Percentiles rank a stretch among this genome's conserved stretches.
Evolutionary conservation across 2,797 vertebrate genomes (phyloP).

Genomic region (Cephalopachus bancanus): DNA sequence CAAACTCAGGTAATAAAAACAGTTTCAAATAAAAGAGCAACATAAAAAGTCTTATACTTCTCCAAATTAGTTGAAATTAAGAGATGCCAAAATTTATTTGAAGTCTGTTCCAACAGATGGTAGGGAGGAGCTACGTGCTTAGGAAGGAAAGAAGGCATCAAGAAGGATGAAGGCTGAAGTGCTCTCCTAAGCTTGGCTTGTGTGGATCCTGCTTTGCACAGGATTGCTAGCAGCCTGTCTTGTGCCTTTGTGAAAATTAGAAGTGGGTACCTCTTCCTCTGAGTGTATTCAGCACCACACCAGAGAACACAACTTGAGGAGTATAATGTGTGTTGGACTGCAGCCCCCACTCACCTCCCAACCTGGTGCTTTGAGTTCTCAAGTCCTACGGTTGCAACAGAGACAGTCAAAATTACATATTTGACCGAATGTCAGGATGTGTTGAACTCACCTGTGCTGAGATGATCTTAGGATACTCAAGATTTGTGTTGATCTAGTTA

Average conservation of each 20-base stretch:
- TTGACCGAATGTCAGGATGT: neutral
- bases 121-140: neutral
- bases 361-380: neutral
- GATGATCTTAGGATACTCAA: neutral
- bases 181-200: neutral
- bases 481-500: too few species aligned
- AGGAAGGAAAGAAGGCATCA: neutral
- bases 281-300: neutral
- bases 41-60: neutral
- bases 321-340: neutral
- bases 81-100: neutral
- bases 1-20: neutral
- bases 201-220: neutral
- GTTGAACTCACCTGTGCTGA: neutral
- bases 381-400: neutral
- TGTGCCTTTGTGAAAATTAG: neutral
- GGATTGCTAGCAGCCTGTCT: neutral
- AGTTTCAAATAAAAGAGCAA: neutral
- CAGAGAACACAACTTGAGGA: neutral
- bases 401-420: neutral
- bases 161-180: neutral
- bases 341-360: neutral
- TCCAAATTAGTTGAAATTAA: conserved; percentile 14
- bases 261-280: neutral
- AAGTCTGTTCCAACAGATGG: neutral